Evolutionary conservation across 2,888 invertebrate genomes (phyloP).

Genomic region (Diabrotica balteata): DNA sequence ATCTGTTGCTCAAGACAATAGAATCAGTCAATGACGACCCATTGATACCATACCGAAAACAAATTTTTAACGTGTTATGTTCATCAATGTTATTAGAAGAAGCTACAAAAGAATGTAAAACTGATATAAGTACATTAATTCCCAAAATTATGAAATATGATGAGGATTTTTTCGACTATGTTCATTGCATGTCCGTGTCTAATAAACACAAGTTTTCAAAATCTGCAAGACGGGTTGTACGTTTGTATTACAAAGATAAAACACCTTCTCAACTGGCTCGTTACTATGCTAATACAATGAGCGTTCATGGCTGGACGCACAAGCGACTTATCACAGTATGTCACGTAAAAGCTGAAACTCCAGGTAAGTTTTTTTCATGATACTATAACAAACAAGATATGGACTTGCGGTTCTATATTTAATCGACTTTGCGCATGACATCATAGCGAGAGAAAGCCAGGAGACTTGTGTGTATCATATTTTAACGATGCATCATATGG

Average conservation of each 20-base stretch:
- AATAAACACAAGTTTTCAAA: constrained; percentile 42
- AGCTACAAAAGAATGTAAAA: constrained; percentile 36
- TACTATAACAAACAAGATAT: too few relatives aligned
- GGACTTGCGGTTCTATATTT: too few relatives aligned
- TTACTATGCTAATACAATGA: constrained; percentile 69
- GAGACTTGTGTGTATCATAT: too few relatives aligned
- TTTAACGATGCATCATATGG: too few relatives aligned
- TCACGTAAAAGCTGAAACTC: constrained; percentile 64
- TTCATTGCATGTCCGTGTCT: constrained; percentile 46
- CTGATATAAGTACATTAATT: constrained; percentile 37
- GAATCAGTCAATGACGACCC: constrained; percentile 44
- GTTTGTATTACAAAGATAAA: constrained; percentile 70
- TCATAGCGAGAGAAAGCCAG: too few relatives aligned
- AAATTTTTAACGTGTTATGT: constrained; percentile 48
- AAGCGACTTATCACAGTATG: constrained; percentile 73
- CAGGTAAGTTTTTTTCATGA: constrained; percentile 60
- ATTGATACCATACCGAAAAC: constrained; percentile 43
- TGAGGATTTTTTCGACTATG: constrained; percentile 59
- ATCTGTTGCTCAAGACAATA: constrained; percentile 43
- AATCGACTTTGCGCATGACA: too few relatives aligned
- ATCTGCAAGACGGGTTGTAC: constrained; percentile 67
- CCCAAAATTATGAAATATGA: constrained; percentile 68
- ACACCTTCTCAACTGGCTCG: constrained; percentile 69
- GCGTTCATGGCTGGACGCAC: constrained; percentile 74
- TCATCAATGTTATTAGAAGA: constrained; percentile 30